Evolutionary conservation across 1,140 invertebrate species (phyloP), one percentile per base, ranked within the genome.

Genomic region (Solenopsis invicta): DNA sequence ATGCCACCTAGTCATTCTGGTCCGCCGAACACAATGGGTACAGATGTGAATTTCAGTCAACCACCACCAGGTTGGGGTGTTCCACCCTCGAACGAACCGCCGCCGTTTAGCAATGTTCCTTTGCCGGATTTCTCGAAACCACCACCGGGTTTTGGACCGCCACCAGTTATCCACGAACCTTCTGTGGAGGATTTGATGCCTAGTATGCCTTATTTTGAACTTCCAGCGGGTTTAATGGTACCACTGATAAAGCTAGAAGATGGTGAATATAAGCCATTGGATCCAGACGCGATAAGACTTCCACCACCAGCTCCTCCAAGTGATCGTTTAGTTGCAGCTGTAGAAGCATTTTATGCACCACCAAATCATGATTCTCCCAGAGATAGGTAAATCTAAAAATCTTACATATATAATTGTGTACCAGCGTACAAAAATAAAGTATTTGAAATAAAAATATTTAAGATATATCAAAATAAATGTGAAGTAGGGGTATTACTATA

Each of bases 151-250:
- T 98, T 98, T 94, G 96, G 96, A 3, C 94, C 95, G 9, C 96
- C 96, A 4, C 96, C 96, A 74, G 92, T 94, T 59, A 91, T 95
- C 12, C 94, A 95, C 41, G 94, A 96, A 71, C 94, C 94, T 10
- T 93, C 94, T 12, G 93, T 96, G 74, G 97, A 98, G 89, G 97
- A 98, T 88, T 95, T 98, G 72, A 97, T 99, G 95, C 99, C 99
- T 16, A 97, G 98, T 76, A 97, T 99, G 88, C 99, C 99, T 69
- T 99, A 99, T 94, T 99, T 98, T 94, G 99, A 99, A 93, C 96
- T 99, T 75, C 99, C 99, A 18, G 99, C 99, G 87, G 99, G 98
- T 74, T 95, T 99, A 0, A 99, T 99, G 97, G 98, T 99, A 50
- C 98, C 98, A 13, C 95, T 99, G 10, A 98, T 99, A 78, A 98